Base-by-base conservation (phyloP, 2,797 vertebrate species). In the Nothura maculosa region DNA sequence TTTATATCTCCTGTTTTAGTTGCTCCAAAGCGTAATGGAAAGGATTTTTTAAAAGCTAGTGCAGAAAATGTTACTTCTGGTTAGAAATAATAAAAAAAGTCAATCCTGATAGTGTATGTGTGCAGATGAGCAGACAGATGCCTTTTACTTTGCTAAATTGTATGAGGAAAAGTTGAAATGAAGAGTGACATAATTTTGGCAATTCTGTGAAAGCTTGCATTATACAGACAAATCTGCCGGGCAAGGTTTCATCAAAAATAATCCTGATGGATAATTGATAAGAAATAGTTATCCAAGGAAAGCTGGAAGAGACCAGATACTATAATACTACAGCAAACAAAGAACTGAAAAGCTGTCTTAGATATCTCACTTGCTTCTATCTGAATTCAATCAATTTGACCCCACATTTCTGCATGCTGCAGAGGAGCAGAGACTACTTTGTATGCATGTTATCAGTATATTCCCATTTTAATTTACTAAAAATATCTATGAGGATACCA, bases 241-340 rank as follows among this genome's bases (percentile, higher is more conserved):
- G 64, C 78, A n/a, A n/a, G n/a, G n/a, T n/a, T 30, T 85, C 64
- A 61, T 60, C 42, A 79, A 58, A 92, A 93, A 38, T 85, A 87
- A 87, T 42, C 40, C 8, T 76, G 34, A 75, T 55, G 43, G 8
- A 57, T 66, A 89, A 89, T 16, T 90, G 55, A 34, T 85, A 85
- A 85, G 45, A 94, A 93, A 88, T 43, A 4, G 45, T 85, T 92
- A 94, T 22, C n/a, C n/a, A 82, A 36, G 58, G 84, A 89, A 87
- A 72, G 42, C 47, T 86, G 43, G 34, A 69, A 84, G 86, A 84
- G 48, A 92, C 6, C 40, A 78, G 40, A 79, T 58, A 38, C 54
- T 54, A 32, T 32, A 34, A 24, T 54, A 90, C 34, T 12, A 77
- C 84, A 86, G 52, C 32, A 90, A 93, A 88, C 3, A 45, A 76